Conservation (phyloP, 2,888 invertebrate genomes). For the Phyto melanocephala region DNA sequence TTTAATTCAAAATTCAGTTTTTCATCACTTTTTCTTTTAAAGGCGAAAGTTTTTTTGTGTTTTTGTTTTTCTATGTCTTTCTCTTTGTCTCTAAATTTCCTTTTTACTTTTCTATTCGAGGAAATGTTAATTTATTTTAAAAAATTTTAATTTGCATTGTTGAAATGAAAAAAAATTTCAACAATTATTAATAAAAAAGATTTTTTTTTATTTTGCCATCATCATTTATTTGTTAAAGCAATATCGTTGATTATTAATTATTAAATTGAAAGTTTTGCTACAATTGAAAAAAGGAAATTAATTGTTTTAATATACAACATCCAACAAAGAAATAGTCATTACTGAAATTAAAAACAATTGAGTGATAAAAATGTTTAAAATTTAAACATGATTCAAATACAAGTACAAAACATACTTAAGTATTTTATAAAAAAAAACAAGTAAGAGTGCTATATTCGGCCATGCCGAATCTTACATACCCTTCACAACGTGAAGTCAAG, state of each 20-base stretch:
- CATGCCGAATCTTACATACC: too few relatives aligned
- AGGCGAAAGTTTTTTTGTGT: slow-evolving; percentile 57
- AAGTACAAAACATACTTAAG: too few relatives aligned
- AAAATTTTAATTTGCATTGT: background rate
- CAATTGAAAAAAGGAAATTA: background rate
- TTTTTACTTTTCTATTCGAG: slow-evolving; percentile 11
- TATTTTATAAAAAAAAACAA: too few relatives aligned
- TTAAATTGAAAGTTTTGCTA: background rate
- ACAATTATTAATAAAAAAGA: background rate
- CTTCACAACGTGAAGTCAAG: too few relatives aligned
- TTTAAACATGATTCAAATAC: too few relatives aligned
- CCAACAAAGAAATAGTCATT: too few relatives aligned
- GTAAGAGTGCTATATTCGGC: too few relatives aligned
- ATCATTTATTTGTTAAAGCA: background rate
- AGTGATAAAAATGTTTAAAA: too few relatives aligned
- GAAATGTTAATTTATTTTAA: slow-evolving; percentile 25
- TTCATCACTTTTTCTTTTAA: slow-evolving; percentile 53
- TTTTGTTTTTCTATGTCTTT: too few relatives aligned
- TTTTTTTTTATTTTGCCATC: background rate
- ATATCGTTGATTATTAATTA: background rate
- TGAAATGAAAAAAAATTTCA: background rate
- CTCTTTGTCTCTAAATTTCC: background rate
- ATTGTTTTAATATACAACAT: too few relatives aligned
- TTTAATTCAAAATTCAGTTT: slow-evolving; percentile 31
- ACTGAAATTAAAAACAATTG: too few relatives aligned